These are phyloP conservation scores for Epicauta chinensis DNA, from an alignment of 1,140 invertebrate species.

Conservation along the genomic window DNA sequence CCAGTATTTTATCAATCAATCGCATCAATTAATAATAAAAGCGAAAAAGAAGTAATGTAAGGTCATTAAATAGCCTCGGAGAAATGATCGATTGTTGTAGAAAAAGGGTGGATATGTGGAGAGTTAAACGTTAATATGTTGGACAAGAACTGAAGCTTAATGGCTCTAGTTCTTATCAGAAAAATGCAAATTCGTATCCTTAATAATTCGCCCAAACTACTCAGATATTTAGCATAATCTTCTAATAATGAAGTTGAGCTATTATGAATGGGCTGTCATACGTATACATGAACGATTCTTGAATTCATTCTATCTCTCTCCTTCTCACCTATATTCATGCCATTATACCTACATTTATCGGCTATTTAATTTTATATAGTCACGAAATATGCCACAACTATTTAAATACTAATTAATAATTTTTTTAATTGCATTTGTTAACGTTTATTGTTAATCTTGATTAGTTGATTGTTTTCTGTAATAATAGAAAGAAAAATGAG, in stretches of 20 bases:
- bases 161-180: conserved; percentile 25
- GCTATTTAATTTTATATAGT: conserved; percentile 28
- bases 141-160: conserved; percentile 23
- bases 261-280: conserved; percentile 38
- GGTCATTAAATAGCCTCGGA: too few relatives aligned
- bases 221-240: conserved; percentile 28
- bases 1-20: too few relatives aligned
- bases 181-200: conserved; percentile 31
- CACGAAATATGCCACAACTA: conserved; percentile 31
- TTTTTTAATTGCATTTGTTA: conserved; percentile 6
- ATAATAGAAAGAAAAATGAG: too few relatives aligned
- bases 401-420: conserved; percentile 30
- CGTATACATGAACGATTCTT: conserved; percentile 22
- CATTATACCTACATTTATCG: conserved; percentile 26
- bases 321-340: neutral
- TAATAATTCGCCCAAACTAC: conserved; percentile 21
- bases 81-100: too few relatives aligned
- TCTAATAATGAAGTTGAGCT: conserved; percentile 33
- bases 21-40: too few relatives aligned
- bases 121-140: too few relatives aligned
- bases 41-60: too few relatives aligned
- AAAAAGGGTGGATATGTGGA: too few relatives aligned
- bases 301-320: neutral
- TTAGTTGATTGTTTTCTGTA: too few relatives aligned
- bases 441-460: too few relatives aligned